Conservation (phyloP, 2,888 invertebrate genomes). For the Oxycera nigricornis region DNA sequence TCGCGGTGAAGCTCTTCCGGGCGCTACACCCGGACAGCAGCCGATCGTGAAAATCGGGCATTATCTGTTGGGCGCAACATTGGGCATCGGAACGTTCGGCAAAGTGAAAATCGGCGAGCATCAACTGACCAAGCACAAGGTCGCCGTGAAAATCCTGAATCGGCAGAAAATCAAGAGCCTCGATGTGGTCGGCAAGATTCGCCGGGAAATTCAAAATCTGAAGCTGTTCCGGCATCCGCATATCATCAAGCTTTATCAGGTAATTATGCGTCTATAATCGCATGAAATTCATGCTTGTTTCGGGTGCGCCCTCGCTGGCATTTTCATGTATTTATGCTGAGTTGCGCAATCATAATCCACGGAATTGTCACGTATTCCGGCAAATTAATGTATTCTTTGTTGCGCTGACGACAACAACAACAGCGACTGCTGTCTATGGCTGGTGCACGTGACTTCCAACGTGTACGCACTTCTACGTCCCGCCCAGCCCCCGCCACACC, state of each 20-base stretch:
- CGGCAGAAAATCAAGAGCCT: constrained; percentile 98
- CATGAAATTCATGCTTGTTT: background rate
- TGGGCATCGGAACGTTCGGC: constrained; percentile 98
- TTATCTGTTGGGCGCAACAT: constrained; percentile 84
- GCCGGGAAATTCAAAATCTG: constrained; percentile 98
- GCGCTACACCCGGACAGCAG: constrained; percentile 60
- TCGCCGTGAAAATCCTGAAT: constrained; percentile 98
- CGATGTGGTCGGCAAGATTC: constrained; percentile 99
- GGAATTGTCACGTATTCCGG: background rate
- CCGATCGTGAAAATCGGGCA: constrained; percentile 94
- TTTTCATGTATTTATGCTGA: no score
- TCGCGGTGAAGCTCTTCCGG: constrained; percentile 41
- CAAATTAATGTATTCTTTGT: no score
- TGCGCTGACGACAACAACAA: no score
- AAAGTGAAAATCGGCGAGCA: constrained; percentile 99
- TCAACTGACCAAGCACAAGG: constrained; percentile 96
- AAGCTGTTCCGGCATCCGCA: constrained; percentile 99
- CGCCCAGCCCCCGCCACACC: background rate
- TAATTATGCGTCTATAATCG: constrained; percentile 52
- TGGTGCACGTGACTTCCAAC: constrained; percentile 33
- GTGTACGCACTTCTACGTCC: constrained; percentile 30
- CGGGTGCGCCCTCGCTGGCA: no score
- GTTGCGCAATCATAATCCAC: background rate
- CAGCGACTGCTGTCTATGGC: background rate
- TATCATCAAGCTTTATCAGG: constrained; percentile 95